A percentile compares a stretch with the other conserved stretches of the same genome.
Conservation (phyloP, 2,113 vertebrate genomes). For the Seriola rivoliana region DNA sequence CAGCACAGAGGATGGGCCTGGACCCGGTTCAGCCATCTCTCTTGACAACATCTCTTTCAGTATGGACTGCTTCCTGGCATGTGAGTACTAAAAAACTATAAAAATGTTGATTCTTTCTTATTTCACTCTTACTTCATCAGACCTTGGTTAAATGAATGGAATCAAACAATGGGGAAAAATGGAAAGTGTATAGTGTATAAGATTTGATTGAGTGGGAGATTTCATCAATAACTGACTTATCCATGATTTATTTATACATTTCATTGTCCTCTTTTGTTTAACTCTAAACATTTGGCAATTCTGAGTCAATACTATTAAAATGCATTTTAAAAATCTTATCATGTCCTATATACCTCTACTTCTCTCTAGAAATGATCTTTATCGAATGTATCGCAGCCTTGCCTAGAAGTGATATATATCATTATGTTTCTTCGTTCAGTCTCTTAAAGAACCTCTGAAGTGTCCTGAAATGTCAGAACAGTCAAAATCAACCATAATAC, state of each 20-base stretch:
- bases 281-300: not conserved
- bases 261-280: not conserved
- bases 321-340: not conserved
- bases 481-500: not conserved
- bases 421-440: not conserved
- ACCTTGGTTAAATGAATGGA: slow-evolving; percentile 15
- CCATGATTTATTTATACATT: slow-evolving; percentile 13
- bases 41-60: slow-evolving; percentile 96
- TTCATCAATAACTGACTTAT: slow-evolving; percentile 29
- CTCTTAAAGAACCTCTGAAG: slow-evolving; percentile 21
- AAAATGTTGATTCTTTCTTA: slow-evolving; percentile 22
- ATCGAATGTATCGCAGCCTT: not conserved
- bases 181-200: not conserved
- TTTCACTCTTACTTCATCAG: slow-evolving; percentile 3
- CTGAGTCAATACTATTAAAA: not conserved
- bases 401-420: not conserved
- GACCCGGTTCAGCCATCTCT: slow-evolving; percentile 88
- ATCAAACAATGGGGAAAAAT: not conserved
- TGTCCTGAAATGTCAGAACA: slow-evolving; percentile 58
- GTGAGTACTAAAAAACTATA: slow-evolving; percentile 85
- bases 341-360: not conserved
- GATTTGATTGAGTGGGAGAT: slow-evolving; percentile 12
- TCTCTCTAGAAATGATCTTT: not conserved
- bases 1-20: slow-evolving; percentile 87
- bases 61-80: slow-evolving; percentile 96